Evolutionary conservation across 2,888 invertebrate genomes (phyloP).

Genomic region (Ceratothoa steindachneri): DNA sequence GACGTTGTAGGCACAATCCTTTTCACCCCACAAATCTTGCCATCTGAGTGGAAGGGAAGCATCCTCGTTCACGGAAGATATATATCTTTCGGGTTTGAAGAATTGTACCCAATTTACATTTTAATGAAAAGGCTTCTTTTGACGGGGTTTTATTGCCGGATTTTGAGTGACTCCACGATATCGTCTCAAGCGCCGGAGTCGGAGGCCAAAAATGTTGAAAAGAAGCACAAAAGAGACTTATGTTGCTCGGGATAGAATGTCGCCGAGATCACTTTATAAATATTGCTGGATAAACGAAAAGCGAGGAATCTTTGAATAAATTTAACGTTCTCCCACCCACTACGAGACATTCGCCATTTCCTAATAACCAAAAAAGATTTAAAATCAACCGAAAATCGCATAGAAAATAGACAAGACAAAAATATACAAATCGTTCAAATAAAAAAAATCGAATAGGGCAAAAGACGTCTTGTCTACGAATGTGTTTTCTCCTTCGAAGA

Average conservation of each 20-base stretch:
- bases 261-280: background rate
- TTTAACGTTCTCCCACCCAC: too few species aligned
- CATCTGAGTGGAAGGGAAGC: background rate
- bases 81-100: slow-evolving; percentile 40
- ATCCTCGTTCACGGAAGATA: slow-evolving; percentile 24
- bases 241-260: background rate
- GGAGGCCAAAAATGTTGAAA: slow-evolving; percentile 2
- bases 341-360: too few species aligned
- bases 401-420: too few species aligned
- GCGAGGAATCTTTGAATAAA: background rate
- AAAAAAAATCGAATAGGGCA: too few species aligned
- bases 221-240: background rate
- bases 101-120: slow-evolving; percentile 44
- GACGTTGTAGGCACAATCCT: background rate
- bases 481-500: too few species aligned
- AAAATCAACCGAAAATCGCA: too few species aligned
- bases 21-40: slow-evolving; percentile 5
- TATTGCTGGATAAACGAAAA: background rate
- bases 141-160: slow-evolving; percentile 18
- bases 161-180: slow-evolving; percentile 7
- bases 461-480: too few species aligned
- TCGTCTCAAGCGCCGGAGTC: background rate
- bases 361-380: too few species aligned
- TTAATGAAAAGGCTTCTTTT: slow-evolving; percentile 37
- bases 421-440: too few species aligned